Base-by-base conservation (phyloP, 2,888 invertebrate genomes). In the Apamea epomidion region DNA sequence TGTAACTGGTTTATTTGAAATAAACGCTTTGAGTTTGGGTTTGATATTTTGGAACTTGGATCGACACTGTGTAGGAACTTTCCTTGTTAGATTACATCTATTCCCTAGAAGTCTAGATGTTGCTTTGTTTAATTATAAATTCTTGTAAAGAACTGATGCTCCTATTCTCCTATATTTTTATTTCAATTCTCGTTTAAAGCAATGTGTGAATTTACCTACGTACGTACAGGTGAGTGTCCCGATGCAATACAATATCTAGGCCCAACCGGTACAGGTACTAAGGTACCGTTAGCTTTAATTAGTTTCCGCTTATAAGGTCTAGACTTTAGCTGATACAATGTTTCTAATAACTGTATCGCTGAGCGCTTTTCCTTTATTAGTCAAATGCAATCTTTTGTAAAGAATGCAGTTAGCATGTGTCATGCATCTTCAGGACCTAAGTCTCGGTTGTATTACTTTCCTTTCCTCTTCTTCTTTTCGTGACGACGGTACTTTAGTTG, bases 231-330 rank as follows among this genome's bases (percentile, higher is more conserved):
- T 81, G 58, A 60, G 45, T 37, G 60, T 64, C 12, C 62, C 16
- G 71, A 54, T 54, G 60, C 37, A 48, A 37, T 58, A 42, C 54
- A 67, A 81, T 69, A 64, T 82, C 86, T 62, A 25, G 21, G 37
- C 32, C 21, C 42, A 72, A 54, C 67, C 62, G 54, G 72, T 72
- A 70, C 72, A 1, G 81, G 58, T 64, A 72, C 67, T 75, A 74
- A 37, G 37, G 62, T n/a, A 64, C 54, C 82, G 75, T 86, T 83
- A 86, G 70, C 82, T 74, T 82, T 82, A 82, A 83, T 83, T 86
- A 82, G 48, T 74, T 83, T 71, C 25, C 68, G 67, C 75, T 67
- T 67, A 67, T 42, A 86, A 42, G 70, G 70, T 71, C 21, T 42
- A 60, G 21, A 21, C 29, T 81, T 65, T 45, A 74, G 54, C 37